Base-by-base conservation (phyloP, 2,113 vertebrate species). In the Xyrauchen texanus region DNA sequence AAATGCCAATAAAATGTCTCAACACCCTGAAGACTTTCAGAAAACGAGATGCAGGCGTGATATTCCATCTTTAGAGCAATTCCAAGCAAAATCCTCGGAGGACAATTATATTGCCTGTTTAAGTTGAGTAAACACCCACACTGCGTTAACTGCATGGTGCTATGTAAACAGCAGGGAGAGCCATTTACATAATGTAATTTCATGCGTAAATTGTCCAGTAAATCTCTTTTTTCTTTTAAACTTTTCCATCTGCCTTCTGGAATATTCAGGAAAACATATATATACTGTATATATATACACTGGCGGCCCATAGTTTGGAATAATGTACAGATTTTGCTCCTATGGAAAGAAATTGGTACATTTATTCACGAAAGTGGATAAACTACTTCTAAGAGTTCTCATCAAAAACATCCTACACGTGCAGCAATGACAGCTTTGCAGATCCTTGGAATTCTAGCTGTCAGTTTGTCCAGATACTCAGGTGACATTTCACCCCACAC, bases 61-160 rank as follows among this genome's bases (percentile, higher is more conserved):
- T 74, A 51, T 47, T 51, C 46, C 72, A 51, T 45, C 7, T 49
- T 76, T 65, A 66, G 70, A 2, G 1, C 55, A 58, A 78, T 80
- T 74, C 63, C 49, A 16, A 51, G 55, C 55, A 72, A 70, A 68
- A 15, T 55, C 73, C 78, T 68, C 21, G 16, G 74, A 72, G 82
- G 46, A 71, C 63, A 68, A 81, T 77, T 77, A 78, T 76, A 64
- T 45, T 9, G 65, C 46, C 66, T 78, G 78, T 81, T 81, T 78
- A 81, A 63, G 51, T 72, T 46, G 47, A 79, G 77, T 52, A 83
- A 77, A 73, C 73, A n/a, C 47, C 60, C 66, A 16, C 72, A 62
- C 55, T 13, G 57, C 5, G 21, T 8, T 12, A 80, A 46, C 57
- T 15, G 53, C 73, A 70, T 68, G 78, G 55, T 58, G 42, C 44